A percentile compares a stretch with the other conserved stretches of the same genome.
phyloP scores from a whole-genome alignment of 2,888 invertebrate species.

The Synanthedon myopaeformis region DNA sequence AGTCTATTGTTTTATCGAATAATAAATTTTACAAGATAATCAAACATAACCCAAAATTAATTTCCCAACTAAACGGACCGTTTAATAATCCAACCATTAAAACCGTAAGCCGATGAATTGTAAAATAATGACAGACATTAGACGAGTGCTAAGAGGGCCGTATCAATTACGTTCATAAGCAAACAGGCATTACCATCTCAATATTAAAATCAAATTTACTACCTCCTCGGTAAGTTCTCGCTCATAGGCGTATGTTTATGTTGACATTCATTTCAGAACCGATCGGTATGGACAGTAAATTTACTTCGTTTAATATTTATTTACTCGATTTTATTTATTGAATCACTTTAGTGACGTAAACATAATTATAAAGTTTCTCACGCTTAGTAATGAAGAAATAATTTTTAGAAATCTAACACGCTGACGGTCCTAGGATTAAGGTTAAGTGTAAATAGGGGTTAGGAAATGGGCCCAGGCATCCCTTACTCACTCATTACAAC shows the following conservation, averaged over 20 bases:
- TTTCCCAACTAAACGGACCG: conserved; percentile 16
- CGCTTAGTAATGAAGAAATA: too few relatives aligned
- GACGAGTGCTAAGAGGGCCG: conserved; percentile 52
- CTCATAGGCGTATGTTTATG: conserved; percentile 2
- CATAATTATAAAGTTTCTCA: too few relatives aligned
- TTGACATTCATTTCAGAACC: conserved; percentile 20
- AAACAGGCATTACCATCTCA: conserved; percentile 59
- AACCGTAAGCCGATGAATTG: conserved; percentile 54
- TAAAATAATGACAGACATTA: conserved; percentile 68
- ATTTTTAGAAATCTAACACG: too few relatives aligned
- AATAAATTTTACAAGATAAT: too few relatives aligned
- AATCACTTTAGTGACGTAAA: too few relatives aligned
- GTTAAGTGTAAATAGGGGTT: too few relatives aligned
- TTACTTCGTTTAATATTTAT: not conserved
- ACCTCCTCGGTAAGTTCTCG: conserved; percentile 19
- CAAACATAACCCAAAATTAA: conserved; percentile 7
- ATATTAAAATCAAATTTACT: conserved; percentile 69
- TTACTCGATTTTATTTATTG: not conserved
- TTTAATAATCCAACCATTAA: conserved; percentile 55
- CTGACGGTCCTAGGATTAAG: too few relatives aligned
- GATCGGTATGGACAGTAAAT: conserved; percentile 23
- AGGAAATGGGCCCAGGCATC: too few relatives aligned
- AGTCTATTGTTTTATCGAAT: too few relatives aligned
- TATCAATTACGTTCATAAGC: conserved; percentile 62
- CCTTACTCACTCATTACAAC: too few relatives aligned